Conservation (phyloP, 2,797 vertebrate species). For the Gymnothorax reevesii region DNA sequence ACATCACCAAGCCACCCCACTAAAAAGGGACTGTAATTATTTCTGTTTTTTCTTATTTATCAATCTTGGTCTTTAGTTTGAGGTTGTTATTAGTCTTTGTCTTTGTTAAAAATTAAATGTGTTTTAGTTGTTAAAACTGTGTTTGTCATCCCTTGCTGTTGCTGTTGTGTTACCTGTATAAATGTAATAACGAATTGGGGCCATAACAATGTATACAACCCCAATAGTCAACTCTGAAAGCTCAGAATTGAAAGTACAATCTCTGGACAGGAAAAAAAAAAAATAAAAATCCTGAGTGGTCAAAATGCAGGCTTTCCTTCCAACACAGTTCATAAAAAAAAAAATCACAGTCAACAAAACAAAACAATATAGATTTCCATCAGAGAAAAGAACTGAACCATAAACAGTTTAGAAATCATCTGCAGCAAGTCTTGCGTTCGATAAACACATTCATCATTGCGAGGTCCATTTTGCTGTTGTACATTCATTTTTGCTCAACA, state of each 20-base stretch:
- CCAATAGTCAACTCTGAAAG: neutral
- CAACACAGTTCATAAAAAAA: neutral
- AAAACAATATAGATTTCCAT: neutral
- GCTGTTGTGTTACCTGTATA: no score
- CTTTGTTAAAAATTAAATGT: no score
- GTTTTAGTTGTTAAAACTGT: no score
- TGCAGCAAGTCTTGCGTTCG: neutral
- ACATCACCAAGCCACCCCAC: no score
- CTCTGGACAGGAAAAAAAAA: neutral
- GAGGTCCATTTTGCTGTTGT: neutral
- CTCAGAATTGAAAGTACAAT: neutral
- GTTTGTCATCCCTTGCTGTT: no score
- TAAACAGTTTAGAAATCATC: slow-evolving; percentile 8
- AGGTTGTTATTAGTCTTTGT: no score
- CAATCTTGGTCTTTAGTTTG: no score
- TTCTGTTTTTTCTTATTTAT: no score
- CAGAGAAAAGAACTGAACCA: neutral
- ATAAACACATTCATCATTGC: no score
- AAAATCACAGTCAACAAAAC: neutral
- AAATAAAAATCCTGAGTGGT: neutral
- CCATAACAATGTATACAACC: neutral
- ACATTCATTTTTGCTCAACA: neutral
- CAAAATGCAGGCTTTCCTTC: neutral
- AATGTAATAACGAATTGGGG: no score
- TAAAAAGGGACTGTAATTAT: no score